Conservation (phyloP, 2,888 invertebrate species). For the Caenorhabditis sp. region DNA sequence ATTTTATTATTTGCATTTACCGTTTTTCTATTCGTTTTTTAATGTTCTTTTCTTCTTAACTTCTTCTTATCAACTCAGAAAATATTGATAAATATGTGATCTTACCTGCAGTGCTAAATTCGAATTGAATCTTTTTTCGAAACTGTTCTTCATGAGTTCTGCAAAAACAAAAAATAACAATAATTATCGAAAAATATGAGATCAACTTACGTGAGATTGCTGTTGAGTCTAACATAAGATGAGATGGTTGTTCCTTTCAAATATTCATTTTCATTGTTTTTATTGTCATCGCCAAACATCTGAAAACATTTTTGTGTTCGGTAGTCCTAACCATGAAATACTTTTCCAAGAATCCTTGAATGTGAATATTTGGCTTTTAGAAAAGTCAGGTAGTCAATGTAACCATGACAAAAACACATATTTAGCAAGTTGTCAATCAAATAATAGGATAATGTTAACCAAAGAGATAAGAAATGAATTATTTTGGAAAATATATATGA, state of each 20-base stretch:
- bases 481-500: too few species aligned
- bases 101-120: slow-evolving; percentile 54
- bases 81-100: not conserved
- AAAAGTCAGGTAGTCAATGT: too few species aligned
- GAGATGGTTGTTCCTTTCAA: slow-evolving; percentile 61
- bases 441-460: too few species aligned
- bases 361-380: too few species aligned
- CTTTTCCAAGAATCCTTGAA: too few species aligned
- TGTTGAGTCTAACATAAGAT: slow-evolving; percentile 65
- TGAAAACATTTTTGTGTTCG: slow-evolving; percentile 35
- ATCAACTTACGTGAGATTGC: slow-evolving; percentile 58
- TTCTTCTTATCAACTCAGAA: not conserved
- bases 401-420: too few species aligned
- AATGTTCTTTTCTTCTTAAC: not conserved
- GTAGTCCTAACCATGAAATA: too few species aligned
- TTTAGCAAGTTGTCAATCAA: too few species aligned
- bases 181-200: not conserved
- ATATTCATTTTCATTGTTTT: slow-evolving; percentile 59
- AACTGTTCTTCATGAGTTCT: slow-evolving; percentile 66
- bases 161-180: slow-evolving; percentile 25
- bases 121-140: slow-evolving; percentile 55
- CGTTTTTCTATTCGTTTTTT: not conserved
- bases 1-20: slow-evolving; percentile 6
- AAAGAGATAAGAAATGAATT: too few species aligned
- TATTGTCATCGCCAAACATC: slow-evolving; percentile 58